Evolutionary conservation across 2,113 vertebrate genomes (phyloP).

Genomic region (Nothoprocta perdicaria): DNA sequence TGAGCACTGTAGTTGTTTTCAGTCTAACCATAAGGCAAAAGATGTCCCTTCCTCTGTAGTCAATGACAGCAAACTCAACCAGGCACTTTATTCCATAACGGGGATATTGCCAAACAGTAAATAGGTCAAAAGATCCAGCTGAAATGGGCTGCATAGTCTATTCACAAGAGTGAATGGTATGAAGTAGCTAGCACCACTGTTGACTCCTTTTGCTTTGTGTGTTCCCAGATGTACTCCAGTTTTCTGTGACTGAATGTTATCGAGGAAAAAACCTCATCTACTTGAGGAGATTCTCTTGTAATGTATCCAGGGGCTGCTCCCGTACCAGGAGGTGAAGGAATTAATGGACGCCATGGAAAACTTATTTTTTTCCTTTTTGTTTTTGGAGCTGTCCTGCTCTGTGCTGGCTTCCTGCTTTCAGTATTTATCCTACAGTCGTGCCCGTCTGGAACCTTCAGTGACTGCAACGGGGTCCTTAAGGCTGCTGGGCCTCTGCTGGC

Average conservation of each 20-base stretch:
- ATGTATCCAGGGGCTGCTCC: slow-evolving; percentile 73
- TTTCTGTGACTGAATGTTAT: slow-evolving; percentile 18
- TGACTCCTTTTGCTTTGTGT: slow-evolving; percentile 25
- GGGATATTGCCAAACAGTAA: not conserved
- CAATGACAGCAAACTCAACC: not conserved
- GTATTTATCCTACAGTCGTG: slow-evolving; percentile 80
- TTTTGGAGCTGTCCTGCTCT: slow-evolving; percentile 74
- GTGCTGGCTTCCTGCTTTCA: slow-evolving; percentile 78
- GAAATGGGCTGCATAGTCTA: not conserved
- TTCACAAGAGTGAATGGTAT: not conserved
- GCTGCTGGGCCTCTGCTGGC: slow-evolving; percentile 75
- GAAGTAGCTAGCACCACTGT: not conserved
- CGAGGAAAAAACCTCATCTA: not conserved
- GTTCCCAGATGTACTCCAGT: slow-evolving; percentile 42
- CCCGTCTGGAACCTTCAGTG: slow-evolving; percentile 49
- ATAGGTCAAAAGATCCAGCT: not conserved
- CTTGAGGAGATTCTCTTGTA: slow-evolving; percentile 8
- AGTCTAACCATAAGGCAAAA: not conserved
- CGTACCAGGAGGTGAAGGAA: slow-evolving; percentile 37
- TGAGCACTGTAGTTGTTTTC: not conserved
- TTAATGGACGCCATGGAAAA: slow-evolving; percentile 55
- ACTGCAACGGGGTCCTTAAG: slow-evolving; percentile 76
- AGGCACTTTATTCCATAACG: not conserved
- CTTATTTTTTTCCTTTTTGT: slow-evolving; percentile 80
- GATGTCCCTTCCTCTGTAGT: not conserved